Evolutionary conservation across 2,113 vertebrate species (phyloP).

Genomic region (Origma solitaria): DNA sequence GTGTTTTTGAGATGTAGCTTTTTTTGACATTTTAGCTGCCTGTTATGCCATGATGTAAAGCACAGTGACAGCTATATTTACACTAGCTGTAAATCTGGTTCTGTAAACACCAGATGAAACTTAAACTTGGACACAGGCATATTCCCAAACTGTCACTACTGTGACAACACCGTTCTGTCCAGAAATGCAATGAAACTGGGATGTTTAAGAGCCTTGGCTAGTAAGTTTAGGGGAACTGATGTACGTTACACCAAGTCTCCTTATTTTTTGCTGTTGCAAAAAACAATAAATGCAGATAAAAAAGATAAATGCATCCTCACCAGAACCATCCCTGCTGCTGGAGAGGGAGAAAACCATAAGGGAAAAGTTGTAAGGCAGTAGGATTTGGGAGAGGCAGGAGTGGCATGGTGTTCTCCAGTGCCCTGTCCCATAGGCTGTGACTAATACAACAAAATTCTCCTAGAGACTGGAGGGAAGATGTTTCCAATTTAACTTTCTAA

Average conservation of each 20-base stretch:
- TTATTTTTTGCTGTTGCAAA: background rate
- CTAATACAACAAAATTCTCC: background rate
- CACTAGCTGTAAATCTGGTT: background rate
- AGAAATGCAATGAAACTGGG: background rate
- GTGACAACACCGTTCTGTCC: background rate
- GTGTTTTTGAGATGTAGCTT: background rate
- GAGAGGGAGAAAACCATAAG: background rate
- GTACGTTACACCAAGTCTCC: fast-evolving
- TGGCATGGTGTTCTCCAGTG: background rate
- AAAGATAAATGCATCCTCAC: background rate
- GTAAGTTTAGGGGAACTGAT: background rate
- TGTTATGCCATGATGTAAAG: background rate
- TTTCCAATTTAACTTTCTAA: background rate
- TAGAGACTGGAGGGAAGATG: background rate
- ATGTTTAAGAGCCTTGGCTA: background rate
- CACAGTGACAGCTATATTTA: background rate
- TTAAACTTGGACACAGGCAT: background rate
- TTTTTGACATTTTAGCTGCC: background rate
- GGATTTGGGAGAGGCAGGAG: background rate
- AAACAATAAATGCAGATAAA: too few species aligned
- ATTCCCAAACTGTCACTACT: background rate
- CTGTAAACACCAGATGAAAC: background rate
- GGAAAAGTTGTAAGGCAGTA: background rate
- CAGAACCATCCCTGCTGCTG: background rate
- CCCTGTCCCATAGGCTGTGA: background rate